phyloP scores from a whole-genome alignment of 2,888 invertebrate genomes.

The Hydropsyche betteni region DNA sequence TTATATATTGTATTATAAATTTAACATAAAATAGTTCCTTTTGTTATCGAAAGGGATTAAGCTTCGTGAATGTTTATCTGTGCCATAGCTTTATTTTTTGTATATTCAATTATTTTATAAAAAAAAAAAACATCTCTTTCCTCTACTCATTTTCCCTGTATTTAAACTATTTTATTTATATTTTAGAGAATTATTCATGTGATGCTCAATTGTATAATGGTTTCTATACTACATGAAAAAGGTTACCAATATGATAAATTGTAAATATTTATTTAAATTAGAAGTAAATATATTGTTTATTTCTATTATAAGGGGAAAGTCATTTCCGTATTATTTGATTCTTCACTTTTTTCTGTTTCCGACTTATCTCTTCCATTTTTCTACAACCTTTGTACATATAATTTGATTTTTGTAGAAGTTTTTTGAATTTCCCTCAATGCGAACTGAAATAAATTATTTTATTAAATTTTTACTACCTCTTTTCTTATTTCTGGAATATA shows the following conservation, averaged over 20 bases:
- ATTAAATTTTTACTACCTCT: conserved; percentile 34
- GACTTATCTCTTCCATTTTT: conserved; percentile 3
- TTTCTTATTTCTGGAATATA: conserved; percentile 31
- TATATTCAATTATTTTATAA: conserved; percentile 8
- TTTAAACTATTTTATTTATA: conserved; percentile 4
- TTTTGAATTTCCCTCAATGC: conserved; percentile 28
- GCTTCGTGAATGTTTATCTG: conserved; percentile 35
- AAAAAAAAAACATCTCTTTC: conserved; percentile 29
- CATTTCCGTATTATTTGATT: neutral
- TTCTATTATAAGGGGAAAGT: conserved; percentile 14
- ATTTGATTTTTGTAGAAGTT: conserved; percentile 9
- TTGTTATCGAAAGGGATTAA: conserved; percentile 16
- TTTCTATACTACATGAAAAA: neutral
- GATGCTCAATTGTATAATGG: conserved; percentile 20
- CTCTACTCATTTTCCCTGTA: conserved; percentile 26
- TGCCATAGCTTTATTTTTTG: conserved; percentile 29
- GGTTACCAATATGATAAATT: conserved; percentile 25
- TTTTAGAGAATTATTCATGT: conserved; percentile 15
- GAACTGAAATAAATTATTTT: conserved; percentile 51
- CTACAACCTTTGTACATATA: conserved; percentile 14
- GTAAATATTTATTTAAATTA: conserved; percentile 31
- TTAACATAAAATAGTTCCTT: conserved; percentile 26
- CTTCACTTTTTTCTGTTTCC: conserved; percentile 1
- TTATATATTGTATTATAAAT: conserved; percentile 27
- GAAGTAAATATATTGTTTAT: conserved; percentile 12